Percentiles rank a stretch among this genome's conserved stretches.
phyloP scores from a whole-genome alignment of 2,113 vertebrate species.

The Mystacornis crossleyi region DNA sequence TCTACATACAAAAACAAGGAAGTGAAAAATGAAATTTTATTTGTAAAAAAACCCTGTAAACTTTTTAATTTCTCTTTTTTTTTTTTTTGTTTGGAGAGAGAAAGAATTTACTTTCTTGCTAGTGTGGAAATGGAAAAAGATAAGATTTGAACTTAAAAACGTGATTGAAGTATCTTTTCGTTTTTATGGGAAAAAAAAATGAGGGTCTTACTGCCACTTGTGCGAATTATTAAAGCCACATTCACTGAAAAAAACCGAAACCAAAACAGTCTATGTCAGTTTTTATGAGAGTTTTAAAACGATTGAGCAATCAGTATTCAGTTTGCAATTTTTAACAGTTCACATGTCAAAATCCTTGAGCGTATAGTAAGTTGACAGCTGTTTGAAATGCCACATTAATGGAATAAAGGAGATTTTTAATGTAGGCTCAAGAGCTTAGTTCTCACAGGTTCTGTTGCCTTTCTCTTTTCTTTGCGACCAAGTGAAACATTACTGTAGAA shows the following conservation, averaged over 20 bases:
- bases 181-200: background rate
- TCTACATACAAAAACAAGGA: background rate
- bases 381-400: background rate
- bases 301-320: background rate
- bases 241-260: rapidly evolving
- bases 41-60: background rate
- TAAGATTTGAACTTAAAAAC: background rate
- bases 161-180: background rate
- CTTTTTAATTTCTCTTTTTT: background rate
- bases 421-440: background rate
- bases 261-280: background rate
- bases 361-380: rapidly evolving
- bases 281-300: background rate
- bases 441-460: background rate
- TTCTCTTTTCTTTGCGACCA: background rate
- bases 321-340: background rate
- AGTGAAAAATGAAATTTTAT: background rate
- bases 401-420: background rate
- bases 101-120: background rate
- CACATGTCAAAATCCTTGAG: background rate
- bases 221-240: background rate
- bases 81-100: background rate
- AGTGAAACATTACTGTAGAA: background rate
- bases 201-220: background rate
- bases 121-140: background rate